Conservation (phyloP, 2,888 invertebrate species). For the Acrobasis consociella region DNA sequence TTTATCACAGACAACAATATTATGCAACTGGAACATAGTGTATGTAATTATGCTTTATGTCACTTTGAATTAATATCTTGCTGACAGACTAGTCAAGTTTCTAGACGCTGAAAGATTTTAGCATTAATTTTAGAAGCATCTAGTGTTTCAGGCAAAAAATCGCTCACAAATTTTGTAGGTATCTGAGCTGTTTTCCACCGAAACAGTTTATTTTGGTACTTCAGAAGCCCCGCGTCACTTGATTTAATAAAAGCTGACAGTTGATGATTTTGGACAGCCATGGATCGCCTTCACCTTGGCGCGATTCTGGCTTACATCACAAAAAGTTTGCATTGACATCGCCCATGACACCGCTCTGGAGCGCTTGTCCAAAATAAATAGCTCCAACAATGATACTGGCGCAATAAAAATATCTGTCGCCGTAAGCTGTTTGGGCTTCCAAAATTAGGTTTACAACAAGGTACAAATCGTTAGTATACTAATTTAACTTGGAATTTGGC, state of each 20-base stretch:
- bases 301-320: conserved; percentile 67
- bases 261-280: conserved; percentile 50
- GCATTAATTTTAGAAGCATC: conserved; percentile 3
- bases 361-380: conserved; percentile 69
- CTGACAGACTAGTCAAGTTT: conserved; percentile 2
- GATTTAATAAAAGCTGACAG: conserved; percentile 66
- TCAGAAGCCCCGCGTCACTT: conserved; percentile 55
- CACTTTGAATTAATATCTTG: conserved; percentile 1
- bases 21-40: conserved; percentile 6
- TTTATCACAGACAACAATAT: conserved; percentile 5
- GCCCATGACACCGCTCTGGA: conserved; percentile 66
- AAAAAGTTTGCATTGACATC: conserved; percentile 61
- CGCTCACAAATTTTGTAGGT: conserved; percentile 13
- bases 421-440: conserved; percentile 37
- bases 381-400: conserved; percentile 62
- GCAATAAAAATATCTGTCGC: conserved; percentile 61
- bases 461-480: conserved; percentile 31
- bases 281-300: conserved; percentile 77
- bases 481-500: conserved; percentile 27
- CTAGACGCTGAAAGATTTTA: background rate
- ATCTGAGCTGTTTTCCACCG: conserved; percentile 27
- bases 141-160: conserved; percentile 15
- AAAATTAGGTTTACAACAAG: conserved; percentile 36
- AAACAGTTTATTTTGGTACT: conserved; percentile 48
- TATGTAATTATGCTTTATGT: background rate